Evolutionary conservation across 2,113 vertebrate genomes (phyloP).

Genomic region (Pogona vitticeps): DNA sequence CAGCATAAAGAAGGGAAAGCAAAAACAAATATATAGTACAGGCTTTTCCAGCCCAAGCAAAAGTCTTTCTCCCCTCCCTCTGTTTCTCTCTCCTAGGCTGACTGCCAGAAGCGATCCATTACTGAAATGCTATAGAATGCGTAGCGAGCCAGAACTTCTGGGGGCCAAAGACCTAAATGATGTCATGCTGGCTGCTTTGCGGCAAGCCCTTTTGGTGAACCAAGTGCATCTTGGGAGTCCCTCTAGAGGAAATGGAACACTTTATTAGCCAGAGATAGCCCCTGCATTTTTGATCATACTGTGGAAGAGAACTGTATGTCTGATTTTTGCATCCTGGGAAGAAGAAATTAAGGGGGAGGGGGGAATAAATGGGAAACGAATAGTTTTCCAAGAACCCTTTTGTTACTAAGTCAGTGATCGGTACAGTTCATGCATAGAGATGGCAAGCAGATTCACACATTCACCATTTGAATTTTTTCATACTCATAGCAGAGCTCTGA

Average conservation of each 20-base stretch:
- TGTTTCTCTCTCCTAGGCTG: slow-evolving; percentile 9
- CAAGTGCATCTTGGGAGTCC: slow-evolving; percentile 23
- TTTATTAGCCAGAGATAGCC: slow-evolving; percentile 3
- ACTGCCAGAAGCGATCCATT: slow-evolving; percentile 33
- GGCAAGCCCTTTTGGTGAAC: slow-evolving; percentile 17
- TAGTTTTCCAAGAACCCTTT: neutral
- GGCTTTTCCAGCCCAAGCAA: neutral
- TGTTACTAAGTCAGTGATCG: neutral
- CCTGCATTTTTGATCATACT: neutral
- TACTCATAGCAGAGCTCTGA: neutral
- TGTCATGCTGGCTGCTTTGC: slow-evolving; percentile 26
- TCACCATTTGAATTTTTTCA: slow-evolving; percentile 7
- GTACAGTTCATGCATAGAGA: neutral
- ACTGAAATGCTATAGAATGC: slow-evolving; percentile 23
- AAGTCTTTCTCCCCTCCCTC: neutral
- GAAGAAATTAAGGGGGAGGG: neutral
- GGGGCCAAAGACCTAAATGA: slow-evolving; percentile 21
- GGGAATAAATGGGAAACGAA: neutral
- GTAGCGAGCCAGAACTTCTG: slow-evolving; percentile 19
- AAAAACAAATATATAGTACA: neutral
- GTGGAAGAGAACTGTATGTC: neutral
- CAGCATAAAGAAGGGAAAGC: neutral
- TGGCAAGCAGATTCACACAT: neutral
- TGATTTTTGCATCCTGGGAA: neutral
- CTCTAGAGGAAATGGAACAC: slow-evolving; percentile 21